phyloP scores from a whole-genome alignment of 2,113 vertebrate species.

The Procapra przewalskii region DNA sequence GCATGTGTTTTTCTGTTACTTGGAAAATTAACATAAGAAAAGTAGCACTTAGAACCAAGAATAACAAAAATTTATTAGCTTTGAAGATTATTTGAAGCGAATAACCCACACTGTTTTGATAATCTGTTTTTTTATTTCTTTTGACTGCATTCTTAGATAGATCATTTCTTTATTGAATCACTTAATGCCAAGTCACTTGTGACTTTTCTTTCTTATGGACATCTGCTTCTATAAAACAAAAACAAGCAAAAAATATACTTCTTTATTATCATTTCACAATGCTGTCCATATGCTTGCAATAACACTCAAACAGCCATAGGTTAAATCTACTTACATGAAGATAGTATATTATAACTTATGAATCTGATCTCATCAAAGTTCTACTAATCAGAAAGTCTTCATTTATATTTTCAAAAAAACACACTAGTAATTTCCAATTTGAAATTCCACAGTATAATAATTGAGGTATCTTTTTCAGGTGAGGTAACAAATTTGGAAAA shows the following conservation, averaged over 20 bases:
- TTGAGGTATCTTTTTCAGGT: background rate
- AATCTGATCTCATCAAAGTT: background rate
- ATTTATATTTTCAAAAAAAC: background rate
- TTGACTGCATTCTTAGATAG: background rate
- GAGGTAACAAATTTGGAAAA: background rate
- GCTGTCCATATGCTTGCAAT: background rate
- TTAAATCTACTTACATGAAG: background rate
- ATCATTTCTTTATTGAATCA: background rate
- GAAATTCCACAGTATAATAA: background rate
- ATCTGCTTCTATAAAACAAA: background rate
- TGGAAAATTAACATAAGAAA: conserved; percentile 17
- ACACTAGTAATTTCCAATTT: background rate
- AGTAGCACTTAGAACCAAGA: background rate
- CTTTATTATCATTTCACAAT: background rate
- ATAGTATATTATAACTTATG: background rate
- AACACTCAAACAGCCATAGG: background rate
- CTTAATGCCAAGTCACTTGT: background rate
- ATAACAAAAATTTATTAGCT: background rate
- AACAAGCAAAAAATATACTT: background rate
- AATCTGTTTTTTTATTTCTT: background rate
- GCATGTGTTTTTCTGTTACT: background rate
- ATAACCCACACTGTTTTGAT: background rate
- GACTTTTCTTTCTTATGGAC: background rate
- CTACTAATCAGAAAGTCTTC: background rate
- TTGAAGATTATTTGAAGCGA: background rate